A percentile compares a stretch with the other conserved stretches of the same genome.
phyloP scores from a whole-genome alignment of 2,888 invertebrate genomes.

The Phragmatobia fuliginosa region DNA sequence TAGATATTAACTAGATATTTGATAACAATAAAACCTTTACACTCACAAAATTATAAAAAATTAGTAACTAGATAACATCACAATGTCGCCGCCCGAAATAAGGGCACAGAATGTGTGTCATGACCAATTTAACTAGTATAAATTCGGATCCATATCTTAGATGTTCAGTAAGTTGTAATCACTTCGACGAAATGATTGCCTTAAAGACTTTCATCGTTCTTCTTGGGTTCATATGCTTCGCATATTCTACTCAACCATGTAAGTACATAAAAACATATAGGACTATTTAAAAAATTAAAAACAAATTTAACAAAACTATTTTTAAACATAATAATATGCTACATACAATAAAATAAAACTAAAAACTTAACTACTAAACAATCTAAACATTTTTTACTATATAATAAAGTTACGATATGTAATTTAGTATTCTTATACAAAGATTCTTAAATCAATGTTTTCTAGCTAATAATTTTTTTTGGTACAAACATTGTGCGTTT shows the following conservation, averaged over 20 bases:
- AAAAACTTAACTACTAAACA: no score
- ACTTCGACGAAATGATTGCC: neutral
- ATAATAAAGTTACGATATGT: no score
- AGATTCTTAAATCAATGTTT: no score
- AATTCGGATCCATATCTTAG: neutral
- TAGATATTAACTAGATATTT: no score
- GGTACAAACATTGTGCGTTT: neutral
- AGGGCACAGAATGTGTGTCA: neutral
- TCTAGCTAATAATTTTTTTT: no score
- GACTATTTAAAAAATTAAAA: no score
- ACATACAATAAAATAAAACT: no score
- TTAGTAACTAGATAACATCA: neutral
- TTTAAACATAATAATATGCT: no score
- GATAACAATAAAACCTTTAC: no score
- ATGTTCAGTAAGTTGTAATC: slow-evolving; percentile 2
- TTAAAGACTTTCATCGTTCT: neutral
- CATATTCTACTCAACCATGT: neutral
- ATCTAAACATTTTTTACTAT: no score
- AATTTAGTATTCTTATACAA: no score
- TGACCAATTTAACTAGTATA: neutral
- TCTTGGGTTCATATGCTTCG: neutral
- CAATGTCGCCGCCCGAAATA: neutral
- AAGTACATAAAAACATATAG: neutral
- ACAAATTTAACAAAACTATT: no score
- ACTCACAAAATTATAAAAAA: neutral